phyloP scores from a whole-genome alignment of 1,140 invertebrate species.

The Cotesia glomerata region DNA sequence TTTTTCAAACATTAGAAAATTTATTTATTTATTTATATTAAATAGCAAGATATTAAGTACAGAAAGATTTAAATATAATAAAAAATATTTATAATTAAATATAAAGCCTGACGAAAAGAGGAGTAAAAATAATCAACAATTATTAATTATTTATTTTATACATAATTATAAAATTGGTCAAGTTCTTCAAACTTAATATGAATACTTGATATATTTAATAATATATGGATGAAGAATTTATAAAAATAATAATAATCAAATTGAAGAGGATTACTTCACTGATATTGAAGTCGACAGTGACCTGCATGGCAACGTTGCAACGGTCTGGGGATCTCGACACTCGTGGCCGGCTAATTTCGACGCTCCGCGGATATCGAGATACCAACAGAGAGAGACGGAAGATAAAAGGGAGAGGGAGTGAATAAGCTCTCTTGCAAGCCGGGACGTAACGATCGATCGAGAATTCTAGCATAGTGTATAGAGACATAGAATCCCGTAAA shows the following conservation, averaged over 20 bases:
- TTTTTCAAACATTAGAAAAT: no score
- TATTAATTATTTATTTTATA: no score
- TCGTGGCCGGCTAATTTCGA: constrained; percentile 33
- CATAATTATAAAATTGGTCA: background rate
- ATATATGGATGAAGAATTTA: no score
- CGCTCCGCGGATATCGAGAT: constrained; percentile 31
- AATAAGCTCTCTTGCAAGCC: constrained; percentile 33
- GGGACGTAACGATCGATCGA: constrained; percentile 26
- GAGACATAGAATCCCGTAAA: constrained; percentile 21
- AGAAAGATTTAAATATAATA: no score
- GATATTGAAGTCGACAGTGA: constrained; percentile 14
- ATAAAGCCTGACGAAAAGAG: no score
- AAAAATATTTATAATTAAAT: no score
- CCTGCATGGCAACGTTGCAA: constrained; percentile 33
- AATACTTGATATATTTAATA: no score
- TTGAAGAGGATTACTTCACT: constrained; percentile 8
- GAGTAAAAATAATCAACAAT: no score
- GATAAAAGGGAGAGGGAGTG: constrained; percentile 33
- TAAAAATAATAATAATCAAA: background rate
- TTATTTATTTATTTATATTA: no score
- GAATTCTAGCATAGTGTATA: constrained; percentile 20
- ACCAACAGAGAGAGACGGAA: constrained; percentile 31
- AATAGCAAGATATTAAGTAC: no score
- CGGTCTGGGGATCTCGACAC: constrained; percentile 33
- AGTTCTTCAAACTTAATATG: background rate